Percentiles rank a stretch among this genome's conserved stretches.
Conservation (phyloP, 1,140 invertebrate genomes). For the Trissolcus basalis region DNA sequence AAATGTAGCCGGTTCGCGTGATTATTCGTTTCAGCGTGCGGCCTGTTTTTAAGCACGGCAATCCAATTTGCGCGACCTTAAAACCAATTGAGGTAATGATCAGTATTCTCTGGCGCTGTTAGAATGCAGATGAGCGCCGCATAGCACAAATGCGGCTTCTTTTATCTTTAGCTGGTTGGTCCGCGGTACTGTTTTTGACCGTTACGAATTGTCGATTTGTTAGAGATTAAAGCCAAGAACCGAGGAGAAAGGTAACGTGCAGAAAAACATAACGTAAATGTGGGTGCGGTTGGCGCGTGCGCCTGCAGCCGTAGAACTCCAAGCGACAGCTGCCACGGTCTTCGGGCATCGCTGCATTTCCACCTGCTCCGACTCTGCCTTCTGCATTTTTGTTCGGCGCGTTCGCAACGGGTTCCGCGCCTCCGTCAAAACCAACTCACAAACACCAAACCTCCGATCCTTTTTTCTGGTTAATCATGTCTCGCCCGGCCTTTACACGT, state of each 20-base stretch:
- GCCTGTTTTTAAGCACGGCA: slow-evolving; percentile 34
- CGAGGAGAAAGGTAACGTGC: slow-evolving; percentile 67
- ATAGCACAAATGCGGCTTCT: slow-evolving; percentile 41
- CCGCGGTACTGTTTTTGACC: slow-evolving; percentile 69
- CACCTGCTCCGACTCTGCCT: slow-evolving; percentile 69
- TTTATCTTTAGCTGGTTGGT: slow-evolving; percentile 54
- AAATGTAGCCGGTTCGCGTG: slow-evolving; percentile 19
- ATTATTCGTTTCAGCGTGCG: slow-evolving; percentile 37
- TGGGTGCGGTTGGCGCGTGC: slow-evolving; percentile 76
- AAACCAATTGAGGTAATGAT: slow-evolving; percentile 51
- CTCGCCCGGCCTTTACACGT: slow-evolving; percentile 36
- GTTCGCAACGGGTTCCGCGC: slow-evolving; percentile 43
- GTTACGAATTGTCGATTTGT: slow-evolving; percentile 66
- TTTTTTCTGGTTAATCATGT: slow-evolving; percentile 48
- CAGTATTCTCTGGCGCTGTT: slow-evolving; percentile 38
- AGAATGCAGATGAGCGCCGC: slow-evolving; percentile 51
- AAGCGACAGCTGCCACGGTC: slow-evolving; percentile 75
- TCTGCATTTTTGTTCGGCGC: slow-evolving; percentile 47
- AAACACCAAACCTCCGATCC: slow-evolving; percentile 30
- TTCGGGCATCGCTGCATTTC: slow-evolving; percentile 70
- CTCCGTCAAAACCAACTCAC: slow-evolving; percentile 40
- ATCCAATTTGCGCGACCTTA: slow-evolving; percentile 55
- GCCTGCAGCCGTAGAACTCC: slow-evolving; percentile 71
- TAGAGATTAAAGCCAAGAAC: slow-evolving; percentile 66
- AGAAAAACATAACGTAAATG: slow-evolving; percentile 72